phyloP scores from a whole-genome alignment of 2,797 vertebrate genomes.

The Neostethus bicornis region DNA sequence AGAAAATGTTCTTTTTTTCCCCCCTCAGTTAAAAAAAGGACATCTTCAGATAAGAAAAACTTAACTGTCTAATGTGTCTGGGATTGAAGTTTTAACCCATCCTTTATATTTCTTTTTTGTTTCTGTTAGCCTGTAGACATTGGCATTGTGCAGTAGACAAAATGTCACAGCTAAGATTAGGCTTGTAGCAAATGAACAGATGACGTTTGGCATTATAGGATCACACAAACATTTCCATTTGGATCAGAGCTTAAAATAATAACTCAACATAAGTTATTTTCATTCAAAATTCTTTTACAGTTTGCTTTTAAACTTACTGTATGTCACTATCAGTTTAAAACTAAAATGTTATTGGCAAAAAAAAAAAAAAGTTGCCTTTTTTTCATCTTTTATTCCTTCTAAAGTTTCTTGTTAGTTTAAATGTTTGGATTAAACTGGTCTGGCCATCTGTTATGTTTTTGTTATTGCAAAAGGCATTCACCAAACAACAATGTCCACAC shows the following conservation, averaged over 20 bases:
- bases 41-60: too few relatives aligned
- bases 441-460: neutral
- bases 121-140: too few relatives aligned
- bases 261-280: conserved; percentile 16
- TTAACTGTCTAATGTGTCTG: too few relatives aligned
- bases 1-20: too few relatives aligned
- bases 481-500: conserved; percentile 5
- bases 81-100: too few relatives aligned
- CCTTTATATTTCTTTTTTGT: too few relatives aligned
- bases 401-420: neutral
- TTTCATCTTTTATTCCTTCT: neutral
- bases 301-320: neutral
- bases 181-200: conserved; percentile 42
- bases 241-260: conserved; percentile 31
- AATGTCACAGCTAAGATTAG: conserved; percentile 36
- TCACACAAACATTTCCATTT: conserved; percentile 27
- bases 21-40: too few relatives aligned
- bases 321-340: neutral
- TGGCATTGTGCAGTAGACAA: conserved; percentile 7
- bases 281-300: conserved; percentile 30
- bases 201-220: conserved; percentile 44
- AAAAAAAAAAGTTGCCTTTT: neutral
- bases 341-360: neutral
- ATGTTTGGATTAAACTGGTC: neutral
- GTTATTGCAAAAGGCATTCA: neutral